Evolutionary conservation across 2,888 invertebrate genomes (phyloP).

Genomic region (Thymelicus acteon): DNA sequence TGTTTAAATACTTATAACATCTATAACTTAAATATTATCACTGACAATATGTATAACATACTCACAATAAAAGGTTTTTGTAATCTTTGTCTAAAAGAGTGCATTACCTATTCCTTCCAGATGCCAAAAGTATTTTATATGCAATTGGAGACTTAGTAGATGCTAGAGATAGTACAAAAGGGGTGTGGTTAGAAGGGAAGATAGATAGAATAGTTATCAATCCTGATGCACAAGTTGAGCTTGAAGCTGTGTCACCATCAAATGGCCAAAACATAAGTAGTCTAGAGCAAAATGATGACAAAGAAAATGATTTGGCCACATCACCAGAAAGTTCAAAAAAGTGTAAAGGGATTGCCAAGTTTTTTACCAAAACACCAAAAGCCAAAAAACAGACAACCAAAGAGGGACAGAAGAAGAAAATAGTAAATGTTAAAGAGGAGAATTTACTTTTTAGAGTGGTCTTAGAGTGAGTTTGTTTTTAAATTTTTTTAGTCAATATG

Average conservation of each 20-base stretch:
- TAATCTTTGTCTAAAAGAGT: no score
- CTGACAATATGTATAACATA: no score
- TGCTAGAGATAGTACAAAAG: conserved; percentile 84
- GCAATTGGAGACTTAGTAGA: conserved; percentile 88
- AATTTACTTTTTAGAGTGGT: conserved; percentile 76
- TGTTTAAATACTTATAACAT: no score
- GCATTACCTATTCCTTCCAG: conserved; percentile 45
- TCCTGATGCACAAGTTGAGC: conserved; percentile 46
- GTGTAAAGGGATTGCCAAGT: conserved; percentile 60
- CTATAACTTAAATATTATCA: no score
- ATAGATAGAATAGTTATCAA: conserved; percentile 81
- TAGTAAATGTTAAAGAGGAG: conserved; percentile 49
- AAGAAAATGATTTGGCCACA: conserved; percentile 51
- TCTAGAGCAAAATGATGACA: conserved; percentile 41
- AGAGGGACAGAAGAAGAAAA: conserved; percentile 26
- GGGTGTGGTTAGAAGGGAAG: conserved; percentile 91
- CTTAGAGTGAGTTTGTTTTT: conserved; percentile 61
- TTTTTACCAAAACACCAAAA: conserved; percentile 59
- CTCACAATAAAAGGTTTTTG: no score
- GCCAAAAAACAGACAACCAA: conserved; percentile 49
- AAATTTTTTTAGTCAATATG: neutral
- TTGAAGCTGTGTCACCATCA: neutral
- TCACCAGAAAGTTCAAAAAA: conserved; percentile 42
- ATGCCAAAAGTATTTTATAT: conserved; percentile 79
- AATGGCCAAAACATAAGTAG: conserved; percentile 18